Conservation (phyloP, 1,140 invertebrate genomes). For the Aphaenogaster rudis region DNA sequence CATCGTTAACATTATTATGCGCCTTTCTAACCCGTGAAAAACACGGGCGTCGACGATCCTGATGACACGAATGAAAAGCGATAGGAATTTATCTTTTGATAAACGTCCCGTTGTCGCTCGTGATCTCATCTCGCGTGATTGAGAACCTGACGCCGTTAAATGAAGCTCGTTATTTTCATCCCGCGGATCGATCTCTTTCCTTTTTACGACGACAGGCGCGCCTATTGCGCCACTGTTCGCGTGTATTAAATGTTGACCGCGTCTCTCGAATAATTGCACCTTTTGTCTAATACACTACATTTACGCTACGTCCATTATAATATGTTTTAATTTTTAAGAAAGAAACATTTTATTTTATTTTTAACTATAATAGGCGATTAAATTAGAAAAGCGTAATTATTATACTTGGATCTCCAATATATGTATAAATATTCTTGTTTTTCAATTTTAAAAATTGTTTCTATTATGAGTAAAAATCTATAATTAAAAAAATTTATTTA, state of each 20-base stretch:
- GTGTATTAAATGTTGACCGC: conserved; percentile 50
- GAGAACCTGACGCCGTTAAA: conserved; percentile 35
- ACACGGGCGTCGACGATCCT: conserved; percentile 29
- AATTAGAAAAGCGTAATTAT: background rate
- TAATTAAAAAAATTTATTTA: too few relatives aligned
- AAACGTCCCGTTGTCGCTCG: conserved; percentile 26
- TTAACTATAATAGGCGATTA: background rate
- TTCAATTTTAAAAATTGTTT: background rate
- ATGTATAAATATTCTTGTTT: background rate
- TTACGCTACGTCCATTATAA: background rate
- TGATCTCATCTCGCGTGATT: background rate
- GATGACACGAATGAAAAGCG: conserved; percentile 53
- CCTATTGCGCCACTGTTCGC: conserved; percentile 37
- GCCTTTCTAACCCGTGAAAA: conserved; percentile 34
- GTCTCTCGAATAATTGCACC: conserved; percentile 18
- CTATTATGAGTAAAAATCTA: background rate
- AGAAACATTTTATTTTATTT: background rate
- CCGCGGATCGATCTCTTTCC: conserved; percentile 26
- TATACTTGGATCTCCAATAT: background rate
- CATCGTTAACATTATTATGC: conserved; percentile 65
- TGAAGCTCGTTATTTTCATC: conserved; percentile 46
- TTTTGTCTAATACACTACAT: background rate
- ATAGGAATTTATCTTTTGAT: conserved; percentile 59
- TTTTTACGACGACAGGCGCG: background rate
- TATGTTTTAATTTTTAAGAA: background rate